These are phyloP conservation scores for Oophaga sylvatica DNA, from an alignment of 2,797 vertebrate genomes.

Conservation along the genomic window DNA sequence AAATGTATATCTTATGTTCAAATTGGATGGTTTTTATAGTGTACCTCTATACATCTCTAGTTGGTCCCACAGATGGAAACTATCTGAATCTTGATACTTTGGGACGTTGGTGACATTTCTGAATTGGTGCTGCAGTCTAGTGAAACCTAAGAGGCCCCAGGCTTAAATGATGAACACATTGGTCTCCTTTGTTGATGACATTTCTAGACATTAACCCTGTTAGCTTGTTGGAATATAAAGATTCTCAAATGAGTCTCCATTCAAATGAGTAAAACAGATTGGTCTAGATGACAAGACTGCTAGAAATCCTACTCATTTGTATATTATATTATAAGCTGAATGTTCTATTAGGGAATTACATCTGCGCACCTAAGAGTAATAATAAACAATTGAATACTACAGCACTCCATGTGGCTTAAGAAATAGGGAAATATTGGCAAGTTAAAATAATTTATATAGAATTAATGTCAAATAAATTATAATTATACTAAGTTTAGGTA, in stretches of 20 bases:
- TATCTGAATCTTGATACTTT: background rate
- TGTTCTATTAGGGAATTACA: too few species aligned
- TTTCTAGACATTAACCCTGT: constrained; percentile 13
- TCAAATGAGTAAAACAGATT: background rate
- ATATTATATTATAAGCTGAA: too few species aligned
- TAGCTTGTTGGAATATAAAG: background rate
- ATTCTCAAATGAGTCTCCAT: background rate
- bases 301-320: too few species aligned
- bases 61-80: constrained; percentile 33
- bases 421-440: too few species aligned
- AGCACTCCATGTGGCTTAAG: too few species aligned
- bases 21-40: background rate
- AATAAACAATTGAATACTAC: too few species aligned
- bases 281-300: background rate
- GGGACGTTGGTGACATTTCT: background rate
- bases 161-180: background rate
- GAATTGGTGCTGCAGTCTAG: background rate
- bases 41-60: background rate
- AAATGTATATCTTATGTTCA: background rate
- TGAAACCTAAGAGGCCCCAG: background rate
- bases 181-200: background rate
- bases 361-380: too few species aligned
- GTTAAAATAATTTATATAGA: too few species aligned
- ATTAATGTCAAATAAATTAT: too few species aligned
- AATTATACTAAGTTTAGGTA: too few species aligned